These are phyloP conservation scores for Plutella xylostella DNA, from an alignment of 2,888 invertebrate genomes.

Conservation along the genomic window DNA sequence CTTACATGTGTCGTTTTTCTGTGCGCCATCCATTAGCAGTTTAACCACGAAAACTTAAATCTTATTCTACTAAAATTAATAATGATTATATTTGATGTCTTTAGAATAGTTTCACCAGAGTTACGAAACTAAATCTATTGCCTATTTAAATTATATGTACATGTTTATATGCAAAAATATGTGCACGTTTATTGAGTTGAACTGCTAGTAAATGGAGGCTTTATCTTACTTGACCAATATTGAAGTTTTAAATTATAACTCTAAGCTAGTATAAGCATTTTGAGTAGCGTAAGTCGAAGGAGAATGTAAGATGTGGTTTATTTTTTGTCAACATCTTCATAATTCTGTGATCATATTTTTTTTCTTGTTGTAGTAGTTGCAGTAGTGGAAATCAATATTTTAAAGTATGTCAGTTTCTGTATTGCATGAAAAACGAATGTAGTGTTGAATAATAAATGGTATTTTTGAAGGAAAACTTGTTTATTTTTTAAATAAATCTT, in stretches of 20 bases:
- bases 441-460: conserved; percentile 63
- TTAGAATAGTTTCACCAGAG: too few relatives aligned
- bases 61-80: too few relatives aligned
- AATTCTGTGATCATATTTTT: conserved; percentile 61
- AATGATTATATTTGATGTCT: too few relatives aligned
- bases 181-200: too few relatives aligned
- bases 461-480: conserved; percentile 40
- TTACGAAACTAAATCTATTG: too few relatives aligned
- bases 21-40: too few relatives aligned
- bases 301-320: conserved; percentile 33
- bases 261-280: conserved; percentile 53
- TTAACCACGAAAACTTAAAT: too few relatives aligned
- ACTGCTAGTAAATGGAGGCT: too few relatives aligned
- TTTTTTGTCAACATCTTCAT: conserved; percentile 53
- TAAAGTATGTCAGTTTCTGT: conserved; percentile 46
- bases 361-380: conserved; percentile 41
- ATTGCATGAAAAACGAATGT: conserved; percentile 61
- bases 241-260: conserved; percentile 45
- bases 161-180: too few relatives aligned
- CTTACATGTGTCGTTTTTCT: conserved; percentile 51
- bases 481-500: background rate
- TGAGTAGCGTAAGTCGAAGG: conserved; percentile 52
- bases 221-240: conserved; percentile 62
- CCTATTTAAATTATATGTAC: too few relatives aligned
- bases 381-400: conserved; percentile 32